These are phyloP conservation scores for Tragelaphus oryx DNA, from an alignment of 2,797 vertebrate species.

Conservation along the genomic window DNA sequence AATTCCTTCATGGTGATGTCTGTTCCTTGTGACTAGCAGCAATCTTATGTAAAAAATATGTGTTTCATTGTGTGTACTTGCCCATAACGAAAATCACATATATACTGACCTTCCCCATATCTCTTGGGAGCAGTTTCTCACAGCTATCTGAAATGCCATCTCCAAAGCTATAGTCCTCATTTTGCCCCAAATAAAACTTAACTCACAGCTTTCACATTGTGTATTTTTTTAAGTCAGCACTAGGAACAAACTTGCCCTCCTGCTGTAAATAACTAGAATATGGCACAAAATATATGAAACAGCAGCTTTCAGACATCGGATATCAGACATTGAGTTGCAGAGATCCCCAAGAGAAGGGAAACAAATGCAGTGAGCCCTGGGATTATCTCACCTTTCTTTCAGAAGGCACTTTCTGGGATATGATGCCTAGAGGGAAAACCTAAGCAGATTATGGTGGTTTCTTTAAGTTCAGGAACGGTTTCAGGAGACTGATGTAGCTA, in stretches of 20 bases:
- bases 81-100: not conserved
- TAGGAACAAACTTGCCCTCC: not conserved
- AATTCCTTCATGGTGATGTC: not conserved
- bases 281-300: not conserved
- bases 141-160: not conserved
- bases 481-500: not conserved
- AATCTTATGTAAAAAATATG: not conserved
- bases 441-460: not conserved
- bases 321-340: not conserved
- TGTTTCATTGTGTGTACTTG: not conserved
- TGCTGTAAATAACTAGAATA: conserved; percentile 5
- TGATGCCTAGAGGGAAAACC: not conserved
- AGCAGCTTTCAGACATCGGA: not conserved
- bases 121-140: not conserved
- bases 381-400: not conserved
- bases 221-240: not conserved
- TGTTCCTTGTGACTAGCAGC: not conserved
- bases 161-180: not conserved
- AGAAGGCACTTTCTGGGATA: not conserved
- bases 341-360: not conserved
- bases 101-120: not conserved
- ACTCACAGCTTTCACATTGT: not conserved
- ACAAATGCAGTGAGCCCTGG: not conserved
- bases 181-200: not conserved
- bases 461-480: not conserved